Evolutionary conservation across 2,888 invertebrate species (phyloP).

Genomic region (Philaethria dido): DNA sequence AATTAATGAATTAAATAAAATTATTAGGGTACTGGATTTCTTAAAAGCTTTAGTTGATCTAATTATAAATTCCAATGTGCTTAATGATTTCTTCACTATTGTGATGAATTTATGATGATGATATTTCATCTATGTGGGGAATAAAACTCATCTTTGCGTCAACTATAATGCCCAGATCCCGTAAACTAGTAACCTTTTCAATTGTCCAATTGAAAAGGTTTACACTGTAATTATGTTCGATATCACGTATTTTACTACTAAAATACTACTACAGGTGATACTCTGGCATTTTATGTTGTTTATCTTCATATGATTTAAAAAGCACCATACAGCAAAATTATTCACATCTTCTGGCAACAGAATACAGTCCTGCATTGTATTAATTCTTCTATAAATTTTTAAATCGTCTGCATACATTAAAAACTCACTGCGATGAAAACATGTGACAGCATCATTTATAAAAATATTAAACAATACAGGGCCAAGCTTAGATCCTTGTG

Average conservation of each 20-base stretch:
- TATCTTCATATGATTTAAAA: not conserved
- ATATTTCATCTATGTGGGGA: slow-evolving; percentile 3
- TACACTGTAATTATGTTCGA: not conserved
- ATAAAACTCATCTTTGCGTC: too few relatives aligned
- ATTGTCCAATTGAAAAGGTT: not conserved
- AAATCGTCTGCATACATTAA: not conserved
- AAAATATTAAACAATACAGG: too few relatives aligned
- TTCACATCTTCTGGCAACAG: not conserved
- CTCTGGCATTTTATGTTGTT: not conserved
- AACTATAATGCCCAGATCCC: too few relatives aligned
- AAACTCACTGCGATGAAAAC: not conserved
- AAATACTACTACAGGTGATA: not conserved
- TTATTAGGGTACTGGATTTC: slow-evolving; percentile 4
- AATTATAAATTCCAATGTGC: slow-evolving; percentile 1
- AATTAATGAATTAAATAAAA: not conserved
- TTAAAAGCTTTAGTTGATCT: slow-evolving; percentile 13
- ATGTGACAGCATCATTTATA: too few relatives aligned
- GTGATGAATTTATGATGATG: too few relatives aligned
- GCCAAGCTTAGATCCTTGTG: too few relatives aligned
- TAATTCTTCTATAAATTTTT: not conserved
- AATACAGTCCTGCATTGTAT: not conserved
- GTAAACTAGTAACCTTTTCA: too few relatives aligned
- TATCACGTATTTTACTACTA: not conserved
- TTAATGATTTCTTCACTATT: slow-evolving; percentile 1
- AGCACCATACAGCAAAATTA: not conserved